A percentile compares a stretch with the other conserved stretches of the same genome.
phyloP scores from a whole-genome alignment of 30 jellyfish, hydroid and myxozoan species.

The Hydractinia echinata region DNA sequence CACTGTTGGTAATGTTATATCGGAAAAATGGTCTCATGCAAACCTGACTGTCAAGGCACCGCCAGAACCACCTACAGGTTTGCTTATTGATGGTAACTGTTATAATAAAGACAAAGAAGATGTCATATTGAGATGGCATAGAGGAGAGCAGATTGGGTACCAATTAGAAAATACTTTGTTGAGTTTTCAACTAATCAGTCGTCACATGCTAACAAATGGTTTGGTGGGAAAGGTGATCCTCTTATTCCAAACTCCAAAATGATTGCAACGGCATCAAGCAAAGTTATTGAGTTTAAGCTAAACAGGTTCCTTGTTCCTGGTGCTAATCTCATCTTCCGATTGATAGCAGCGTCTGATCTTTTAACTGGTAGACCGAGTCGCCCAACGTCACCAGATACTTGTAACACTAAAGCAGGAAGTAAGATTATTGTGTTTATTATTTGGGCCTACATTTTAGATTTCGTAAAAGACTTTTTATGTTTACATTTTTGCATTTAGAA shows the following conservation, averaged over 20 bases:
- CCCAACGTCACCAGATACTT: slow-evolving; percentile 1
- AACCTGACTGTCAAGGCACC: slow-evolving; percentile 35
- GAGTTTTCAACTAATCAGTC: slow-evolving; percentile 8
- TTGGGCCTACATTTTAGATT: background rate
- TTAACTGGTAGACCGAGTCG: slow-evolving; percentile 9
- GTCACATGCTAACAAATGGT: background rate
- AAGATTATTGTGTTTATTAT: background rate
- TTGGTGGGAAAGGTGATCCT: slow-evolving; percentile 25
- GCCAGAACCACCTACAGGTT: slow-evolving; percentile 77
- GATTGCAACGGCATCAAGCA: background rate
- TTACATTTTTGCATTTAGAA: slow-evolving; percentile 3
- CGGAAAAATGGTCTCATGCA: slow-evolving; percentile 40
- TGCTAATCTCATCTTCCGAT: slow-evolving; percentile 15
- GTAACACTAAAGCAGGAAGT: slow-evolving; percentile 7
- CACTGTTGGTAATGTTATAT: slow-evolving; percentile 33
- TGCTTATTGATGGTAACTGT: slow-evolving; percentile 34
- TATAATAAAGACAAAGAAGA: background rate
- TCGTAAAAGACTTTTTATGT: background rate
- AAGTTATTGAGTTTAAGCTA: background rate
- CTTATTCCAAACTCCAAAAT: background rate
- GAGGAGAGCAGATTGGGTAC: slow-evolving; percentile 20
- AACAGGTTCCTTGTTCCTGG: background rate
- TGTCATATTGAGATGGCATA: background rate
- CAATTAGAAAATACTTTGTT: background rate
- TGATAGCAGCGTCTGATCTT: slow-evolving; percentile 10